Conservation (phyloP, 2,888 invertebrate species). For the Brachypterus glaber region DNA sequence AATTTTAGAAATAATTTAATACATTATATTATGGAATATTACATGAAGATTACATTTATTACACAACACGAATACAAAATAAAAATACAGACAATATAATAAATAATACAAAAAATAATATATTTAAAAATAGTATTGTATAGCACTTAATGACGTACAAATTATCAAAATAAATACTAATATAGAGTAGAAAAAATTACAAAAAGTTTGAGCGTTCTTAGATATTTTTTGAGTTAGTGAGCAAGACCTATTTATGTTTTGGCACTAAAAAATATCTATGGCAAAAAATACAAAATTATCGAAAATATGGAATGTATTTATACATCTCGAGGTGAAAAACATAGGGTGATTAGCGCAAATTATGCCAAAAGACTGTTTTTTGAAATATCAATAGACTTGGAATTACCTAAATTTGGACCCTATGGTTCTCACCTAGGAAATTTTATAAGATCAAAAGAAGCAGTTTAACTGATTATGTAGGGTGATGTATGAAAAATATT, state of each 20-base stretch:
- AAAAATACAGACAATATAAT: slow-evolving; percentile 23
- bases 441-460: too few species aligned
- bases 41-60: background rate
- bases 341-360: too few species aligned
- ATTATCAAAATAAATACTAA: slow-evolving; percentile 25
- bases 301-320: slow-evolving; percentile 14
- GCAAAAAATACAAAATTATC: slow-evolving; percentile 4
- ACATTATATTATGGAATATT: slow-evolving; percentile 15
- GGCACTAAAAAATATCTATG: slow-evolving; percentile 19
- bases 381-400: too few species aligned
- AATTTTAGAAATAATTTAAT: slow-evolving; percentile 6
- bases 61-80: slow-evolving; percentile 29
- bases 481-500: too few species aligned
- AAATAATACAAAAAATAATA: slow-evolving; percentile 23
- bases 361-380: too few species aligned
- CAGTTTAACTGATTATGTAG: too few species aligned
- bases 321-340: too few species aligned
- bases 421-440: too few species aligned
- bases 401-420: too few species aligned
- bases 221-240: slow-evolving; percentile 18
- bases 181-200: too few species aligned
- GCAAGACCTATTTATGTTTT: slow-evolving; percentile 19
- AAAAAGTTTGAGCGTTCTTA: slow-evolving; percentile 14
- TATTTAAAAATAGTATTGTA: slow-evolving; percentile 17
- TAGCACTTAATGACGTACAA: slow-evolving; percentile 27